Evolutionary conservation across 1,140 invertebrate genomes (phyloP).

Genomic region (Ladona fulva): DNA sequence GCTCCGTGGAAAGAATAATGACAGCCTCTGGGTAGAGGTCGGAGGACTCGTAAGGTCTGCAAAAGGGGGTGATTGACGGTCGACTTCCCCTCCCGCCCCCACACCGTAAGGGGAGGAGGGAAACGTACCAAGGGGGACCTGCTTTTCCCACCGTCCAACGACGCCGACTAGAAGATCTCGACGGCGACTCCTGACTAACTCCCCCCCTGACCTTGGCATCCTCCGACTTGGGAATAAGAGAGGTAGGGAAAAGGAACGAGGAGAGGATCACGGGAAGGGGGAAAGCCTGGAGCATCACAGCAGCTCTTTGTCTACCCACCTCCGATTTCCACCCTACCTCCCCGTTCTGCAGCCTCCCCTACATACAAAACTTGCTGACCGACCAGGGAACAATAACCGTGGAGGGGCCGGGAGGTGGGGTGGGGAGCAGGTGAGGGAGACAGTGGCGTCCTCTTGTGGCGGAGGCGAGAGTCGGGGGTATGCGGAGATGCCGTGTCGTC

Average conservation of each 20-base stretch:
- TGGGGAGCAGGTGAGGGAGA: not conserved
- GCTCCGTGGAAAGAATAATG: too few relatives aligned
- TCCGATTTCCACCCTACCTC: not conserved
- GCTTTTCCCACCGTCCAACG: not conserved
- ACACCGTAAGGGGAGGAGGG: too few relatives aligned
- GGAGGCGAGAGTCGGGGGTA: not conserved
- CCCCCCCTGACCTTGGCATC: not conserved
- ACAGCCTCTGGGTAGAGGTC: too few relatives aligned
- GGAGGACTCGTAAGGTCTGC: too few relatives aligned
- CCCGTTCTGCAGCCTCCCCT: not conserved
- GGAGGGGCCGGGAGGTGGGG: not conserved
- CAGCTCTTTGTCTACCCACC: not conserved
- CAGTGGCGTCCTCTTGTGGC: not conserved
- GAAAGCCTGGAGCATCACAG: not conserved
- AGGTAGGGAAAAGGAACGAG: not conserved
- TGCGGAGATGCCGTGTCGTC: conserved; percentile 3
- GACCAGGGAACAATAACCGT: not conserved
- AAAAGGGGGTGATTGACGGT: too few relatives aligned
- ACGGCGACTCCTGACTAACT: not conserved
- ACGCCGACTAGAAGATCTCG: not conserved
- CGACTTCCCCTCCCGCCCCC: not conserved
- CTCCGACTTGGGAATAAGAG: not conserved
- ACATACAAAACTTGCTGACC: not conserved
- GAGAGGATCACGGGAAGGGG: not conserved
- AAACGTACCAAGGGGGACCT: not conserved